phyloP scores from a whole-genome alignment of 1,140 invertebrate genomes.

The Rhizoglyphus robini region DNA sequence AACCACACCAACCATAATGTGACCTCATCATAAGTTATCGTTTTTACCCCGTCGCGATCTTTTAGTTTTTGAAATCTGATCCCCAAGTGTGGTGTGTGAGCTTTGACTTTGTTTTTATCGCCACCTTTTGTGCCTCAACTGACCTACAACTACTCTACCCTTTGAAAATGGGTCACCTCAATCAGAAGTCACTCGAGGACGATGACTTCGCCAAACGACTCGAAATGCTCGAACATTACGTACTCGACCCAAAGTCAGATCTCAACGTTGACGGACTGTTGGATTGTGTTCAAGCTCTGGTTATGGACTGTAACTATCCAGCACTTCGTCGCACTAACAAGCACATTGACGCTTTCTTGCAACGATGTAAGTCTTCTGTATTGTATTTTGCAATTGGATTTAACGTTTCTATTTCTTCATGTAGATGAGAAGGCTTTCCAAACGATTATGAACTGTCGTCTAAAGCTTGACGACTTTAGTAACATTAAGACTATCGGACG shows the following conservation, averaged over 20 bases:
- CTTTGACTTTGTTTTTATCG: background rate
- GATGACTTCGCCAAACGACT: conserved; percentile 58
- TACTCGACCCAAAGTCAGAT: conserved; percentile 71
- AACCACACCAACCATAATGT: background rate
- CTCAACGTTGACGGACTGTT: conserved; percentile 84
- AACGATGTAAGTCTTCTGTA: conserved; percentile 67
- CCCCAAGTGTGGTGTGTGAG: too few species aligned
- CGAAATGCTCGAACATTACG: conserved; percentile 58
- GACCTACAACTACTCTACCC: too few species aligned
- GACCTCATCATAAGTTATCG: too few species aligned
- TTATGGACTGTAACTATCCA: conserved; percentile 88
- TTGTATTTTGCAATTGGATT: background rate
- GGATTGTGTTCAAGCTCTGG: conserved; percentile 65
- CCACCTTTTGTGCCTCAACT: background rate
- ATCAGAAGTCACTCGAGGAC: conserved; percentile 38
- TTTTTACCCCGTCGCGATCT: background rate
- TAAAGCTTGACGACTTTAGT: conserved; percentile 89
- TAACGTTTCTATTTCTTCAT: background rate
- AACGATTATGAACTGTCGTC: conserved; percentile 70
- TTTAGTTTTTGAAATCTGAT: too few species aligned
- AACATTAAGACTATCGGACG: conserved; percentile 91
- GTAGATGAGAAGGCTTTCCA: conserved; percentile 76
- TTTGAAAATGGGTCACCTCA: background rate
- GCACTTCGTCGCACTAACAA: conserved; percentile 81
- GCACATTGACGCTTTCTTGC: conserved; percentile 90